Evolutionary conservation across 2,797 vertebrate genomes (phyloP).

Genomic region (Calcarius lapponicus): DNA sequence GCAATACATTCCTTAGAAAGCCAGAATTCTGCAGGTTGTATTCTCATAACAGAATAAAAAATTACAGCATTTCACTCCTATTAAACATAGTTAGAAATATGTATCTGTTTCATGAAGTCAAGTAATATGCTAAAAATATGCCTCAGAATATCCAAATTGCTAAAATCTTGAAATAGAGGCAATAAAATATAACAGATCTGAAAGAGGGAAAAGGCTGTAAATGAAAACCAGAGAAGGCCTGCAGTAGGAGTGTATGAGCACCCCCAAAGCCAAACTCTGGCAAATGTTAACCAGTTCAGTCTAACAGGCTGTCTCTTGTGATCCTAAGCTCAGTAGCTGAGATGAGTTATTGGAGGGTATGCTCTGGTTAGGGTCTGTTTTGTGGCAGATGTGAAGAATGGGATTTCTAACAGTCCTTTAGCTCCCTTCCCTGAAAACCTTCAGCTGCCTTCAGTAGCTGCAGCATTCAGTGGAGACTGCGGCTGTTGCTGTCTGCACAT

Average conservation of each 20-base stretch:
- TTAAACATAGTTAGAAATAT: background rate
- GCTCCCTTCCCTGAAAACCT: background rate
- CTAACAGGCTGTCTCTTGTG: background rate
- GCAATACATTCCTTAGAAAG: background rate
- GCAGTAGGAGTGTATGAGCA: background rate
- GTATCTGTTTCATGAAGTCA: background rate
- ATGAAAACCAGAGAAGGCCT: conserved; percentile 30
- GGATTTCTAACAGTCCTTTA: background rate
- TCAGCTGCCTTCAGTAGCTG: background rate
- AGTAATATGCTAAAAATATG: background rate
- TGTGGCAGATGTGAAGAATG: background rate
- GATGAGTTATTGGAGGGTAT: background rate
- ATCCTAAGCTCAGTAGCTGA: background rate
- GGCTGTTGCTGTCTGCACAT: background rate
- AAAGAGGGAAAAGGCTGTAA: background rate
- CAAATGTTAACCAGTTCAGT: background rate
- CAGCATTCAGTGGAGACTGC: background rate
- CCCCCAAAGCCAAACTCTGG: background rate
- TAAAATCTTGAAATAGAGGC: background rate
- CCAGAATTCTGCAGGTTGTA: background rate
- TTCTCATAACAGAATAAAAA: background rate
- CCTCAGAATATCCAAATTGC: background rate
- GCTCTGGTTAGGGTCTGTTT: background rate
- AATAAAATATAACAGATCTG: background rate
- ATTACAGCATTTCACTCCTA: background rate